These are phyloP conservation scores for Habroteleia sp. DNA, from an alignment of 2,888 invertebrate genomes.

Conservation along the genomic window DNA sequence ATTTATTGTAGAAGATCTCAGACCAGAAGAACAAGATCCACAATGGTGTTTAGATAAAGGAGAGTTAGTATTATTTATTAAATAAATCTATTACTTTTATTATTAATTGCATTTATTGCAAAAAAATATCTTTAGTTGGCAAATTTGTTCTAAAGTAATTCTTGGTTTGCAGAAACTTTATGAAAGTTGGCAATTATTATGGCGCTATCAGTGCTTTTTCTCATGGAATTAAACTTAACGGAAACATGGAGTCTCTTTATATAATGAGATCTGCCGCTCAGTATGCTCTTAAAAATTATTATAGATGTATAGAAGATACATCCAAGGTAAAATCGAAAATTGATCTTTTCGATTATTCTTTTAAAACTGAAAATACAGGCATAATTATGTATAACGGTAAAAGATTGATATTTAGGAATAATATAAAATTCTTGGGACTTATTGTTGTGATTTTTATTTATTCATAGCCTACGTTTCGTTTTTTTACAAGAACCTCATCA, in stretches of 20 bases:
- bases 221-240: conserved; percentile 88
- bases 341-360: neutral
- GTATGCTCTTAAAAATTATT: conserved; percentile 87
- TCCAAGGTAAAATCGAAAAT: conserved; percentile 82
- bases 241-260: conserved; percentile 87
- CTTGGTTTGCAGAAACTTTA: conserved; percentile 85
- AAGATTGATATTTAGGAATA: too few relatives aligned
- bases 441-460: too few relatives aligned
- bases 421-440: too few relatives aligned
- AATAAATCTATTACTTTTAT: neutral
- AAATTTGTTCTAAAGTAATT: too few relatives aligned
- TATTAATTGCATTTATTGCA: too few relatives aligned
- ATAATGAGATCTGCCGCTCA: conserved; percentile 91
- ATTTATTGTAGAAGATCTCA: conserved; percentile 87
- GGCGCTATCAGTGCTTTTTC: conserved; percentile 92
- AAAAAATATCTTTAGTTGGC: too few relatives aligned
- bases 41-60: conserved; percentile 92
- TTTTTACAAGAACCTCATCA: too few relatives aligned
- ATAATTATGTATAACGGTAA: too few relatives aligned
- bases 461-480: too few relatives aligned
- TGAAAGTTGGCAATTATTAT: conserved; percentile 87
- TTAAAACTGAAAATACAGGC: too few relatives aligned
- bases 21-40: conserved; percentile 91
- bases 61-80: conserved; percentile 82
- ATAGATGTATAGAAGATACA: conserved; percentile 85